Conservation (phyloP, 2,113 vertebrate species). For the Astur gentilis region DNA sequence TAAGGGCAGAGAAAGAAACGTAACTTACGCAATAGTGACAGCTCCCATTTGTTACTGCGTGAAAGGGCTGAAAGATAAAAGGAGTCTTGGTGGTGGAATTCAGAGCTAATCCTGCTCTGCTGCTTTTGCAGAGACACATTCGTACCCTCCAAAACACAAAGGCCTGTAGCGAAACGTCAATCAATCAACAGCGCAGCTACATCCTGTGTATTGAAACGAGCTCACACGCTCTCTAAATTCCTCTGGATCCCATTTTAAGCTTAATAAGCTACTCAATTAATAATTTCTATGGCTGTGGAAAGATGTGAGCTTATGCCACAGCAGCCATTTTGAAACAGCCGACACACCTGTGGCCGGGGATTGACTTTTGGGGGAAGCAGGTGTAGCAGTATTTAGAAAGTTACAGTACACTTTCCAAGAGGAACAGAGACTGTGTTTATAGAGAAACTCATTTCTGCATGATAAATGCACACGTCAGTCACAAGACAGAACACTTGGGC, state of each 20-base stretch:
- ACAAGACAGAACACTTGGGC: neutral
- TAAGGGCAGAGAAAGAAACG: neutral
- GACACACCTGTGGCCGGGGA: rapidly evolving
- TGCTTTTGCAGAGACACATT: neutral
- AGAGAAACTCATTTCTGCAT: rapidly evolving
- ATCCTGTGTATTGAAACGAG: neutral
- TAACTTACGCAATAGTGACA: neutral
- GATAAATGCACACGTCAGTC: neutral
- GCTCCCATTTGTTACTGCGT: neutral
- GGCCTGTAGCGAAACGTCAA: neutral
- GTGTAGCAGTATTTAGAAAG: neutral
- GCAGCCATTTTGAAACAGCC: neutral
- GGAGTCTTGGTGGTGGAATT: neutral
- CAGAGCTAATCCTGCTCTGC: neutral
- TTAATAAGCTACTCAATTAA: neutral
- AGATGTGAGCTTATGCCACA: neutral
- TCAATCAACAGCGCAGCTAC: neutral
- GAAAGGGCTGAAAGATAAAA: neutral
- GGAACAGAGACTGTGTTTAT: neutral
- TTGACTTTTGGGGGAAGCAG: neutral
- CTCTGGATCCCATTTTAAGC: neutral
- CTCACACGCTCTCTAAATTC: neutral
- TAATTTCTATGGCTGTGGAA: neutral
- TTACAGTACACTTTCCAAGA: neutral
- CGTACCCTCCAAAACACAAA: neutral